Evolutionary conservation across 2,797 vertebrate genomes (phyloP).

Genomic region (Leucoraja ocellata): DNA sequence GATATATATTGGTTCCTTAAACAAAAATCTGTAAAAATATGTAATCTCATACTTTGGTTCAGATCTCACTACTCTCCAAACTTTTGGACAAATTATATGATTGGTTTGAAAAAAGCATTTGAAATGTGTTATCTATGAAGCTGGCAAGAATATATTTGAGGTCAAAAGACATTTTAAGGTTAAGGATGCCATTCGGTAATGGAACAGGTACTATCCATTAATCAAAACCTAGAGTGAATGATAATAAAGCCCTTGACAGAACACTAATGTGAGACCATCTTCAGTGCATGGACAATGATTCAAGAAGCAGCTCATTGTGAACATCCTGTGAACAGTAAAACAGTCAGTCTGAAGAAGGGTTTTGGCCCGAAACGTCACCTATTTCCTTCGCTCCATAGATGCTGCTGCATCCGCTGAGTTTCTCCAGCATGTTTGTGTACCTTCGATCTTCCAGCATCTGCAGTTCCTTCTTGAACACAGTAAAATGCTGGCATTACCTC

Average conservation of each 20-base stretch:
- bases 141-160: not conserved
- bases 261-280: too few species aligned
- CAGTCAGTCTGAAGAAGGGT: too few species aligned
- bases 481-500: not conserved
- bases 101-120: not conserved
- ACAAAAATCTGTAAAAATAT: not conserved
- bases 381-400: too few species aligned
- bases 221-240: not conserved
- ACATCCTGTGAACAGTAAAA: not conserved
- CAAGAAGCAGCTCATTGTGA: not conserved
- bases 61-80: not conserved
- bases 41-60: not conserved
- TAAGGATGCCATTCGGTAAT: not conserved
- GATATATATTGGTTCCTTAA: too few species aligned
- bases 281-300: not conserved
- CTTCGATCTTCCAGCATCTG: too few species aligned
- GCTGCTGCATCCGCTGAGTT: too few species aligned
- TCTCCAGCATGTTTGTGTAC: too few species aligned
- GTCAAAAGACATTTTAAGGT: not conserved
- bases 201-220: not conserved
- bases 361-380: too few species aligned
- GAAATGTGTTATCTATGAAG: not conserved
- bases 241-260: not conserved
- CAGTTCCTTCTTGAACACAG: too few species aligned
- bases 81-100: not conserved